Percentiles rank a stretch among this genome's conserved stretches.
Conservation (phyloP, 2,888 invertebrate genomes). For the Meiosimyza platycephala region DNA sequence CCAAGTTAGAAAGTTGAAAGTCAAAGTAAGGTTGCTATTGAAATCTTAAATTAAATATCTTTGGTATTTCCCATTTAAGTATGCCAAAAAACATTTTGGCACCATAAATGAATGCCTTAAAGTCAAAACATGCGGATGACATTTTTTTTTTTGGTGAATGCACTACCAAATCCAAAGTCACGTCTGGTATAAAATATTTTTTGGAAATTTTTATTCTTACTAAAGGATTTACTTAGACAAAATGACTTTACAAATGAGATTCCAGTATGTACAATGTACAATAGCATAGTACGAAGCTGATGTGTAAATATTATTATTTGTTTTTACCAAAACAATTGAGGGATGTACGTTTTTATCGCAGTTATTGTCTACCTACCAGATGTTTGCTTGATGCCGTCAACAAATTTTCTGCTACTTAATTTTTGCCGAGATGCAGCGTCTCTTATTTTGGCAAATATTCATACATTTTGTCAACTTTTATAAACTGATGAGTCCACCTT, state of each 20-base stretch:
- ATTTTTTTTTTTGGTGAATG: constrained; percentile 14
- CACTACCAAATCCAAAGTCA: constrained; percentile 38
- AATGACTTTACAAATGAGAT: constrained; percentile 65
- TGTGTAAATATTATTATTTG: constrained; percentile 60
- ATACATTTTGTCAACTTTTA: too few species aligned
- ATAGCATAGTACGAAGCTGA: constrained; percentile 39
- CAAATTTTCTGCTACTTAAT: neutral
- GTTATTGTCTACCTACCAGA: neutral
- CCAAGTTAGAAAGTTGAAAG: constrained; percentile 53
- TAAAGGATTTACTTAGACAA: constrained; percentile 58
- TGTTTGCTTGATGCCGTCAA: neutral
- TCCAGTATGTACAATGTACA: constrained; percentile 43
- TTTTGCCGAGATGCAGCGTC: neutral
- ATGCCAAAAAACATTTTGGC: constrained; percentile 7
- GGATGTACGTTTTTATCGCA: neutral
- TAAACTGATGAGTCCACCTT: too few species aligned
- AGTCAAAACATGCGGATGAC: constrained; percentile 58
- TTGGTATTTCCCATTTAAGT: constrained; percentile 25
- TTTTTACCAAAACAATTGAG: constrained; percentile 52
- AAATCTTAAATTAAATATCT: constrained; percentile 43
- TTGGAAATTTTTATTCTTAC: too few species aligned
- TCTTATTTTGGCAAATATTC: neutral
- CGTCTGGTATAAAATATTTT: constrained; percentile 36
- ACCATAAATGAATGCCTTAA: constrained; percentile 40
- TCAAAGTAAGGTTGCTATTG: constrained; percentile 47